Evolutionary conservation across 1,140 invertebrate species (phyloP), one percentile per base, ranked within the genome.

Genomic region (Papilio helenus): DNA sequence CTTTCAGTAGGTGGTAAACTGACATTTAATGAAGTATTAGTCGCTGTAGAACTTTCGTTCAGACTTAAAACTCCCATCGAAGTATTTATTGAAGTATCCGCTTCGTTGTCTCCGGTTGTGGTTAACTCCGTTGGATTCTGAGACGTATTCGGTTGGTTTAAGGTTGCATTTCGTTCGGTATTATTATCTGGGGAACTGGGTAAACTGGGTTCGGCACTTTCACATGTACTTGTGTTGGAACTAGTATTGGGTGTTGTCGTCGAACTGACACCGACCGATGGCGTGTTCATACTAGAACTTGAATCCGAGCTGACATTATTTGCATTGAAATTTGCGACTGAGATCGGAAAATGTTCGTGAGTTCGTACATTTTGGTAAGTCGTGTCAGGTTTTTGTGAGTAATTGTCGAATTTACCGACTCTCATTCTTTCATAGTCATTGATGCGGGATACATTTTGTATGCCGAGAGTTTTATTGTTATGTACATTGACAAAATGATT

Each of bases 151-250:
- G 68, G 55, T 29, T 86, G 81, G 5, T 85, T 79, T 29, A 89
- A 85, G 44, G 89, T 89, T 5, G 88, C 79, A 58, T 89, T 93
- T 79, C 88, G 84, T n/a, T 94, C 90, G 3, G 92, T 89, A 68
- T 93, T 92, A 55, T 91, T 90, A 39, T 94, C 93, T 0, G 94
- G 94, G 0, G 94, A 95, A 34, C 90, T 91, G 0, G 94, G 94
- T 29, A 92, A 81, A 72, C 93, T 94, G 0, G 94, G 94, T 34
- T 94, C 93, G n/a, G 90, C 90, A 79, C 94, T 95, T 78, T 94
- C 93, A 34, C 93, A 94, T 0, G 93, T 90, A 74, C 94, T 94
- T 0, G 92, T 91, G 55, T 94, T 88, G 0, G 92, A 93, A 77
- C 92, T 93, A 0, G 91, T 94, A 23, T 93, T 93, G 0, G 94